A percentile compares a stretch with the other conserved stretches of the same genome.
Conservation (phyloP, 2,113 vertebrate genomes). For the Ascaphus truei region DNA sequence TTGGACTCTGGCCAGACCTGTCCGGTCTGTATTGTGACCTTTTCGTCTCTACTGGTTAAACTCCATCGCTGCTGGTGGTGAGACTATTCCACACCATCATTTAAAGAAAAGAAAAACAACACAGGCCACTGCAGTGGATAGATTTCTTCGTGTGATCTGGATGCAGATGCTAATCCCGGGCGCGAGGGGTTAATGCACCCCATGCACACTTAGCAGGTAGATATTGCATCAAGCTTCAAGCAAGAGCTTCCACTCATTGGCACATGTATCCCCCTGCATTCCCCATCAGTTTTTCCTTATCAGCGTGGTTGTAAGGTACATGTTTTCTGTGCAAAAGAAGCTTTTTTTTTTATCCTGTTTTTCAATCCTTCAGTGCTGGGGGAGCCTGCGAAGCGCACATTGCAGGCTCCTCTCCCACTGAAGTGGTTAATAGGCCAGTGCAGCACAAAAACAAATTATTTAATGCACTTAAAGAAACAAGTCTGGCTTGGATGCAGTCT, state of each 20-base stretch:
- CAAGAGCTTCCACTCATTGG: background rate
- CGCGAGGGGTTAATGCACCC: no score
- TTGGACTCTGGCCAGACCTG: background rate
- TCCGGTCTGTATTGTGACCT: no score
- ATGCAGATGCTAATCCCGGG: no score
- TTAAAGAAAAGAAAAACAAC: no score
- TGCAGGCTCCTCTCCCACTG: background rate
- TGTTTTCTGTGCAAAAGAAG: background rate
- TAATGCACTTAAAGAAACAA: constrained; percentile 19
- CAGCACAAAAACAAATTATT: background rate
- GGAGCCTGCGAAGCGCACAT: background rate
- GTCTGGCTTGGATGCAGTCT: background rate
- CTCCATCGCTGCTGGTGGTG: no score
- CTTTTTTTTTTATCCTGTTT: background rate
- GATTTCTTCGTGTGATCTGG: no score
- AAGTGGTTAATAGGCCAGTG: background rate
- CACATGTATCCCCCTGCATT: background rate
- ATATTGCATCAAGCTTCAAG: no score
- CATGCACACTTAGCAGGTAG: no score
- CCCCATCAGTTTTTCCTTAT: no score
- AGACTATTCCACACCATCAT: no score
- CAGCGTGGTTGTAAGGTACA: background rate
- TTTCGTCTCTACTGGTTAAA: no score
- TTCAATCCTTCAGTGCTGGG: background rate
- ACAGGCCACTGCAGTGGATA: no score